Base-by-base conservation (phyloP, 2,797 vertebrate species). In the Chloroceryle amazona region DNA sequence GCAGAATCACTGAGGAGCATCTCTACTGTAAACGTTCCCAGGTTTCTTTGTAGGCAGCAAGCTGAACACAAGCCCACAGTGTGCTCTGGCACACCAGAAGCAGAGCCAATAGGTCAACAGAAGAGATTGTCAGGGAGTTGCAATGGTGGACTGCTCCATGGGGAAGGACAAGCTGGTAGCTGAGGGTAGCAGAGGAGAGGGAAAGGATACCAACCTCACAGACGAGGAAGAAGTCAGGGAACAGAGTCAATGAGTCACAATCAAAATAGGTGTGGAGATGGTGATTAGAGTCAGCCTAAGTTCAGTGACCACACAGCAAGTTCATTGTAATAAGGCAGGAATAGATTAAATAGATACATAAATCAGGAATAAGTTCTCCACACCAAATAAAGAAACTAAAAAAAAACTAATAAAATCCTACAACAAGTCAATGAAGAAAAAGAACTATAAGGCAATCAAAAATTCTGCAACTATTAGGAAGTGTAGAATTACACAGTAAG, bases 31-130 rank as follows among this genome's bases (percentile, higher is more conserved):
- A 80, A 52, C 1, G 1, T 13, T 28, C 44, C 31, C 28, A 19
- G 15, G 44, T 29, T n/a, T 26, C 29, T 51, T 41, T 29, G 16
- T 22, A 58, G 42, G 13, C 26, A 75, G 31, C 0, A 4, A 52
- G 28, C 13, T 71, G 61, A 84, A 61, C 18, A 25, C 6, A 31
- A 75, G 35, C 31, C 6, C 5, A 4, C 41, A 26, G 7, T 2
- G 3, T 33, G 13, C 35, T 51, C 67, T 25, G 41, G 31, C 28
- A n/a, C 0, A 21, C 3, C 29, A 42, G 52, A 67, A 63, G 19
- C 2, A 0, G 3, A 66, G 28, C 19, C n/a, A 31, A 55, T 3
- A 26, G 9, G n/a, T 66, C n/a, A 57, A 2, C 4, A 85, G 58
- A 60, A 75, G 26, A 3, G 35, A 11, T 31, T 55, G 4, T 8